Evolutionary conservation across 1,140 invertebrate genomes (phyloP), one percentile per base, ranked within the genome.

Genomic region (Cydia strobilella): DNA sequence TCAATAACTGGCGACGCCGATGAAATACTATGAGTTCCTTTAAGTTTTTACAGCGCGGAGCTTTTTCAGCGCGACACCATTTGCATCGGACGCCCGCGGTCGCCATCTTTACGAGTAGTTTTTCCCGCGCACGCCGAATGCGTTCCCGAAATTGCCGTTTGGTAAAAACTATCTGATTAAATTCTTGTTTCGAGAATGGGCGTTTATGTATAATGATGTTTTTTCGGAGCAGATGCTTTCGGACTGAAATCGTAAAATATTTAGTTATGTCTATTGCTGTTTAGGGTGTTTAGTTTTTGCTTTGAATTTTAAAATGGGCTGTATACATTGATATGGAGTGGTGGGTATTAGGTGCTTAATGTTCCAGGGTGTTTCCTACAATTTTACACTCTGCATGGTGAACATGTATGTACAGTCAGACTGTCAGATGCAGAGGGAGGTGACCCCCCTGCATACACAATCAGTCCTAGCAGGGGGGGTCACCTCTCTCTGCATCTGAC

Each of bases 21-120:
- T 91, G 86, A 89, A 90, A 90, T 90, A 90, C 86, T 89, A 89
- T 88, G 88, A 91, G 86, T 89, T 90, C 88, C 84, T 88, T 86
- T 80, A 80, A 76, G 77, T 90, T 91, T 91, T 91, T 91, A 85
- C 65, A 75, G 54, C 65, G 73, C 66, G 20, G 35, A 71, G 78
- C 85, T 91, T 91, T 91, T 90, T 90, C 86, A 81, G 82, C 79
- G 78, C 72, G 75, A 39, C 35, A 39, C 78, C 80, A 89, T 89
- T 86, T 87, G 87, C 87, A 89, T 89, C 80, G 77, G 79, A 73
- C 80, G 78, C 75, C 75, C 75, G 79, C 77, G 74, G 79, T 76
- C 84, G 75, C 83, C 88, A 85, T 87, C 88, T 83, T 88, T 88
- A 7, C 35, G 35, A 39, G 75, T 75, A 85, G 82, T 89, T 91